Conservation (phyloP, 2,888 invertebrate genomes). For the Cheilosia pagana region DNA sequence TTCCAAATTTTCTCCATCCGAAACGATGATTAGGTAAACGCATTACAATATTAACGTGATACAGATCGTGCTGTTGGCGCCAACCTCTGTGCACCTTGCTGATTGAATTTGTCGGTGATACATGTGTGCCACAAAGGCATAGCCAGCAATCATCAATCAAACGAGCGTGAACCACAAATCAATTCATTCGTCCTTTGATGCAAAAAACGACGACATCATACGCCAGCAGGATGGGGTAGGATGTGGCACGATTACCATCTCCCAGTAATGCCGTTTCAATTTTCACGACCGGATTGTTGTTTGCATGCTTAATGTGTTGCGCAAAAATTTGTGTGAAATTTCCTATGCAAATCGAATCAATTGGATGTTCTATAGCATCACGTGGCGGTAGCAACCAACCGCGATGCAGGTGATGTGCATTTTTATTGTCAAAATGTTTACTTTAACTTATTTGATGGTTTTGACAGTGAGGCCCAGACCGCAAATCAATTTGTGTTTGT, state of each 20-base stretch:
- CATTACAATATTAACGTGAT: constrained; percentile 21
- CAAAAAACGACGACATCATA: constrained; percentile 12
- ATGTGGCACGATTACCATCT: too few species aligned
- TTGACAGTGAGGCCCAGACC: constrained; percentile 6
- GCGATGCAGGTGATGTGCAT: constrained; percentile 46
- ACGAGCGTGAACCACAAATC: constrained; percentile 51
- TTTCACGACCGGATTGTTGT: constrained; percentile 51
- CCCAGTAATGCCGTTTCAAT: constrained; percentile 17
- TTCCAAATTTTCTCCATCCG: constrained; percentile 8
- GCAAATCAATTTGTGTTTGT: constrained; percentile 59
- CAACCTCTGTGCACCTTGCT: background rate
- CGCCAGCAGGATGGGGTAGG: background rate
- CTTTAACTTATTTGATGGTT: constrained; percentile 19
- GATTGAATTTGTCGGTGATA: constrained; percentile 35
- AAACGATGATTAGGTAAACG: constrained; percentile 38
- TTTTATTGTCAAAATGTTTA: constrained; percentile 37
- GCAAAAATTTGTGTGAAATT: constrained; percentile 46
- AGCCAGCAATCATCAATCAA: constrained; percentile 63
- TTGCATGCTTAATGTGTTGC: constrained; percentile 62
- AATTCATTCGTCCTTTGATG: constrained; percentile 53
- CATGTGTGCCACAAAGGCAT: constrained; percentile 2
- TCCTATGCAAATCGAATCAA: constrained; percentile 65
- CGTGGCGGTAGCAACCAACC: background rate
- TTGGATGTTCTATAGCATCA: constrained; percentile 50
- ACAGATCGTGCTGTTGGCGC: background rate